phyloP scores from a whole-genome alignment of 1,140 invertebrate genomes.

The Teleopsis dalmanni region DNA sequence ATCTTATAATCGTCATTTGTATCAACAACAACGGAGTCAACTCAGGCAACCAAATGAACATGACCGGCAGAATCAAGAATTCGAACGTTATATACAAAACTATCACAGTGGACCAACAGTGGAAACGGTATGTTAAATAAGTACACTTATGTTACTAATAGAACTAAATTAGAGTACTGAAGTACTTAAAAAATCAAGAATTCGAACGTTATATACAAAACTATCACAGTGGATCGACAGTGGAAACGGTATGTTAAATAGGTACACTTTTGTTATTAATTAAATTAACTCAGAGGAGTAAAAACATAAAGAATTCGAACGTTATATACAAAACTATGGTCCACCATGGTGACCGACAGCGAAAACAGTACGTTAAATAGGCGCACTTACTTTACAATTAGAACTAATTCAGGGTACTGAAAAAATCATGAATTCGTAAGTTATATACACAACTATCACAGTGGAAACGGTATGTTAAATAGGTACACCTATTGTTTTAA shows the following conservation, averaged over 20 bases:
- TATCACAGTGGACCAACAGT: slow-evolving; percentile 36
- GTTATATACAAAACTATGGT: background rate
- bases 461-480: no score
- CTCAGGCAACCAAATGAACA: slow-evolving; percentile 32
- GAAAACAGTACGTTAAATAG: no score
- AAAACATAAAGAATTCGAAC: no score
- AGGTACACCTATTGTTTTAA: no score
- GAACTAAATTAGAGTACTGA: background rate
- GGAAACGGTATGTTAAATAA: slow-evolving; percentile 29
- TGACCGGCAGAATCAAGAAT: slow-evolving; percentile 36
- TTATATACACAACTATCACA: no score
- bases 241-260: slow-evolving; percentile 30
- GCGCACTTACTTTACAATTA: background rate
- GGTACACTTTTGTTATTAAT: background rate
- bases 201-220: background rate
- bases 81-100: slow-evolving; percentile 39
- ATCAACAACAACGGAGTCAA: slow-evolving; percentile 15
- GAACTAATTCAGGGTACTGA: background rate
- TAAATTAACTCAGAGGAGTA: background rate
- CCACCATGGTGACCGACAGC: no score
- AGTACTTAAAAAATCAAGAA: no score
- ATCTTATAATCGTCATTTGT: no score
- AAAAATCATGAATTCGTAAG: no score
- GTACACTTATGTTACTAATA: background rate
- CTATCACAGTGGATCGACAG: no score